These are phyloP conservation scores for Caenorhabditis latens DNA, from an alignment of 1,140 invertebrate genomes.

Conservation along the genomic window DNA sequence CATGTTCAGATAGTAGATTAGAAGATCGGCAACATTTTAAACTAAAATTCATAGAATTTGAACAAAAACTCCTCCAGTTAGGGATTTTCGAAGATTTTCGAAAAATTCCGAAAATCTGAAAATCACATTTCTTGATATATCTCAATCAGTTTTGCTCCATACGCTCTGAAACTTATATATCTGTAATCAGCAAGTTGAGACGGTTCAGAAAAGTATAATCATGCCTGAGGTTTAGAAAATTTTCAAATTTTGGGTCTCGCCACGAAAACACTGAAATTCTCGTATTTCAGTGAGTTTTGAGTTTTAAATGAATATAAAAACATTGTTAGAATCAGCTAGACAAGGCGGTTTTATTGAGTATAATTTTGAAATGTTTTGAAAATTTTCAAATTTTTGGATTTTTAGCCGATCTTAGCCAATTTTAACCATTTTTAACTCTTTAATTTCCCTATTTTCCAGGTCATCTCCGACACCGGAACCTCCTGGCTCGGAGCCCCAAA, in stretches of 20 bases:
- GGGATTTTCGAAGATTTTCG: neutral
- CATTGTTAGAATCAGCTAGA: neutral
- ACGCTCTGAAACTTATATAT: neutral
- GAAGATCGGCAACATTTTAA: neutral
- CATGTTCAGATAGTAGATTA: too few species aligned
- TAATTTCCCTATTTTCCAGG: constrained; percentile 48
- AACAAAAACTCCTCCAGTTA: too few species aligned
- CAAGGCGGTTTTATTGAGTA: neutral
- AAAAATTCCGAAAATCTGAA: neutral
- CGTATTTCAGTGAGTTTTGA: neutral
- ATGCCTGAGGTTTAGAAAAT: too few species aligned
- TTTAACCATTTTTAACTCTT: too few species aligned
- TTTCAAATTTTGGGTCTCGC: too few species aligned
- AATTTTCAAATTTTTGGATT: neutral
- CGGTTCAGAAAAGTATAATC: constrained; percentile 9
- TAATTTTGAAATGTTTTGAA: neutral
- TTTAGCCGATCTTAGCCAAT: neutral
- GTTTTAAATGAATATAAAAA: neutral
- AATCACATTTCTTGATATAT: too few species aligned
- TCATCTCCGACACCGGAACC: constrained; percentile 73
- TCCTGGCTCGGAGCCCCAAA: constrained; percentile 66
- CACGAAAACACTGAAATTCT: too few species aligned
- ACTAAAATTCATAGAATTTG: neutral
- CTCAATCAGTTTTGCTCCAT: too few species aligned
- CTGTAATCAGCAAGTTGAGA: neutral